These are phyloP conservation scores for Corythoichthys haematopterus DNA, from an alignment of 2,113 vertebrate genomes.

Conservation along the genomic window DNA sequence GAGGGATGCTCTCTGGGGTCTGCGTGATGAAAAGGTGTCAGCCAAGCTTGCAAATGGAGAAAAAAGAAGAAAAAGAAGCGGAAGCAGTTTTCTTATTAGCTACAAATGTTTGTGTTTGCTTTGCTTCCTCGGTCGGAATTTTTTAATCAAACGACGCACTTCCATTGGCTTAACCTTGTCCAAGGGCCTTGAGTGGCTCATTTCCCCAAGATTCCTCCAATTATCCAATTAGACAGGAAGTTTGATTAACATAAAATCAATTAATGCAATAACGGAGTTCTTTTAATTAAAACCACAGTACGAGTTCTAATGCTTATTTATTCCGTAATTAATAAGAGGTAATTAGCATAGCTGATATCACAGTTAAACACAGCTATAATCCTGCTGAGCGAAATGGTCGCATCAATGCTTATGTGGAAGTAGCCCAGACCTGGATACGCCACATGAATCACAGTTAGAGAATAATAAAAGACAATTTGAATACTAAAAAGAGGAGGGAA, in stretches of 20 bases:
- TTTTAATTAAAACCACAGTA: conserved; percentile 74
- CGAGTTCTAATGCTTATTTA: conserved; percentile 72
- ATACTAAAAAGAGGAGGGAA: neutral
- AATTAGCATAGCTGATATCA: conserved; percentile 69
- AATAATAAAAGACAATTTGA: neutral
- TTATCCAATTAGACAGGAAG: conserved; percentile 58
- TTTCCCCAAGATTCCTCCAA: conserved; percentile 59
- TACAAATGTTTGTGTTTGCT: conserved; percentile 18
- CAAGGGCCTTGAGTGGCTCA: conserved; percentile 20
- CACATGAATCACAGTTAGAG: conserved; percentile 15
- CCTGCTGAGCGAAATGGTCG: conserved; percentile 44
- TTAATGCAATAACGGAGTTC: conserved; percentile 74
- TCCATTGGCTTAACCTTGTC: conserved; percentile 40
- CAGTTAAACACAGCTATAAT: conserved; percentile 55
- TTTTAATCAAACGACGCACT: conserved; percentile 18
- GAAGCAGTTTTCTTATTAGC: neutral
- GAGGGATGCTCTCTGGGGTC: conserved; percentile 28
- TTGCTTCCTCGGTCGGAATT: conserved; percentile 14
- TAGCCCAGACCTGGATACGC: conserved; percentile 28
- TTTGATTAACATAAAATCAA: conserved; percentile 78
- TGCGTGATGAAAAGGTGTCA: conserved; percentile 32
- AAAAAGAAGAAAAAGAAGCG: conserved; percentile 27
- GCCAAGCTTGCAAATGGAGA: conserved; percentile 50
- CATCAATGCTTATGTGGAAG: conserved; percentile 40
- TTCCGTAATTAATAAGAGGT: conserved; percentile 74